A percentile compares a stretch with the other conserved stretches of the same genome.
phyloP scores from a whole-genome alignment of 1,140 invertebrate genomes.

The Microplitis mediator region DNA sequence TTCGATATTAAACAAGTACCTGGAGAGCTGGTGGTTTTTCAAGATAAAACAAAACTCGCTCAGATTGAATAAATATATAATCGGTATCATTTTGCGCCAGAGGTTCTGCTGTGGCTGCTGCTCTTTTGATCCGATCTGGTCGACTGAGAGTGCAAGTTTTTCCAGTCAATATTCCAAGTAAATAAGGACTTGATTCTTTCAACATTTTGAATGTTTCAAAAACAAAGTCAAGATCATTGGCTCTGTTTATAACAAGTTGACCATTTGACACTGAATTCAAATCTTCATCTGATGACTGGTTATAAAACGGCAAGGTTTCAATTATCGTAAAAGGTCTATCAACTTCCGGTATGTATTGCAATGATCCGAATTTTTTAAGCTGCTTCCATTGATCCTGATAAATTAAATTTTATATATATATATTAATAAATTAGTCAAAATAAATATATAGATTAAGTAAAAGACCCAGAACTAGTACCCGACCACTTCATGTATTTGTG shows the following conservation, averaged over 20 bases:
- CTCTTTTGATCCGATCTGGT: conserved; percentile 46
- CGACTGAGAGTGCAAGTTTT: conserved; percentile 45
- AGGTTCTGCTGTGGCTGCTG: background rate
- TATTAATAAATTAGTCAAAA: background rate
- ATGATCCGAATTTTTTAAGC: conserved; percentile 31
- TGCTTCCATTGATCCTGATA: conserved; percentile 37
- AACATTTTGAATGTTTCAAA: conserved; percentile 44
- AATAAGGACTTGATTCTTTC: conserved; percentile 40
- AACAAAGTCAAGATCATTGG: conserved; percentile 44
- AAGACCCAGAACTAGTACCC: too few species aligned
- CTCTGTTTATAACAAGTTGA: conserved; percentile 37
- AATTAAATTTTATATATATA: conserved; percentile 5
- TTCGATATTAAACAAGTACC: conserved; percentile 31
- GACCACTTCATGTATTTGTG: too few species aligned
- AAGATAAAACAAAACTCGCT: conserved; percentile 44
- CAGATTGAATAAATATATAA: conserved; percentile 18
- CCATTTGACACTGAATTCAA: conserved; percentile 39
- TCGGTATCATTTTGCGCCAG: conserved; percentile 7
- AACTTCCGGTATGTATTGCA: conserved; percentile 47
- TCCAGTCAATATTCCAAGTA: conserved; percentile 50
- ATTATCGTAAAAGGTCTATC: conserved; percentile 42
- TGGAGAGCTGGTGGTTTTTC: conserved; percentile 35
- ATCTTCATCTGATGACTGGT: conserved; percentile 39
- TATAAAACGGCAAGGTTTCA: conserved; percentile 42
- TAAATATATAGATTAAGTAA: conserved; percentile 1